Conservation (phyloP, 2,797 vertebrate genomes). For the Salarias fasciatus region DNA sequence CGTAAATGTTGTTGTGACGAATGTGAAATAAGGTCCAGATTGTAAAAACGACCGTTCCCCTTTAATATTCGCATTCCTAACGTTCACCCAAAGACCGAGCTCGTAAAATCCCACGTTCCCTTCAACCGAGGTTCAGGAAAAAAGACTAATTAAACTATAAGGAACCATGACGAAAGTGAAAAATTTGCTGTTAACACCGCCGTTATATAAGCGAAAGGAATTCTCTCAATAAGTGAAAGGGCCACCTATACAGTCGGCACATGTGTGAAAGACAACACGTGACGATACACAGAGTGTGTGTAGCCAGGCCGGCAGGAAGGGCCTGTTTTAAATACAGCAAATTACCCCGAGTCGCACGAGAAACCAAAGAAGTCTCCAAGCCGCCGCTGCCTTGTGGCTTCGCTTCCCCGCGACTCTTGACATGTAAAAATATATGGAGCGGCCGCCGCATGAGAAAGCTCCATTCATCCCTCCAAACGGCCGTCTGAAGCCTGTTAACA, state of each 20-base stretch:
- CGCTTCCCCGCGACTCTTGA: slow-evolving; percentile 20
- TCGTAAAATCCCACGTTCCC: slow-evolving; percentile 43
- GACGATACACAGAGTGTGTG: slow-evolving; percentile 51
- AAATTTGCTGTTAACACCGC: slow-evolving; percentile 42
- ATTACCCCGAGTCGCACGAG: slow-evolving; percentile 53
- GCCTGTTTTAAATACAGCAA: slow-evolving; percentile 57
- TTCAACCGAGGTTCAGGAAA: slow-evolving; percentile 28
- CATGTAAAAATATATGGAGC: slow-evolving; percentile 56
- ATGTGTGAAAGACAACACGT: slow-evolving; percentile 59
- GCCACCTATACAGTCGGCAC: slow-evolving; percentile 55
- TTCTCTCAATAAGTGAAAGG: slow-evolving; percentile 52
- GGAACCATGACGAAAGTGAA: slow-evolving; percentile 50
- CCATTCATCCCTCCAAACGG: slow-evolving; percentile 15
- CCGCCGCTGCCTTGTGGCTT: slow-evolving; percentile 26
- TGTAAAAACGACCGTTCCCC: too few relatives aligned
- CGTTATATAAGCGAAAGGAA: slow-evolving; percentile 55
- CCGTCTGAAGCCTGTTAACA: slow-evolving; percentile 7
- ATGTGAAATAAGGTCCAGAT: too few relatives aligned
- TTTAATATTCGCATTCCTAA: slow-evolving; percentile 76
- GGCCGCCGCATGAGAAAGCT: slow-evolving; percentile 30
- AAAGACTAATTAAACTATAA: slow-evolving; percentile 53
- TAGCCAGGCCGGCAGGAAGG: slow-evolving; percentile 49
- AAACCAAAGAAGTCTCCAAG: slow-evolving; percentile 36
- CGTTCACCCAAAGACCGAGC: slow-evolving; percentile 42
- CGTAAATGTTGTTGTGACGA: too few relatives aligned